Conservation (phyloP, 2,888 invertebrate species). For the Mactromeris polynyma region DNA sequence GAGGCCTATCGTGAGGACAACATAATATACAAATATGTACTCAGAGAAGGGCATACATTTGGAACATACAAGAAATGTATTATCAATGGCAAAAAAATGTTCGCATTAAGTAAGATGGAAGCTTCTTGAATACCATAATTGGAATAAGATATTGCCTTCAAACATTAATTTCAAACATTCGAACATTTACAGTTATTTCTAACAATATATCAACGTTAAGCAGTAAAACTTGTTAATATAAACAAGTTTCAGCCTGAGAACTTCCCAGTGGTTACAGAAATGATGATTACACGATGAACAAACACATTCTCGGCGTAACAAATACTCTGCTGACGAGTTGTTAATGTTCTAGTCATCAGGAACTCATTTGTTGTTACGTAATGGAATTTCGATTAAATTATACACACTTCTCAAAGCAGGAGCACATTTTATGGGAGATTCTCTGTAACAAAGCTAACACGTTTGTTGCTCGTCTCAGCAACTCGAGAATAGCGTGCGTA, state of each 20-base stretch:
- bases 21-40: too few species aligned
- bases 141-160: too few species aligned
- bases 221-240: background rate
- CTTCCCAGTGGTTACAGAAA: background rate
- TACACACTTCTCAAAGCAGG: background rate
- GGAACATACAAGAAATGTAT: too few species aligned
- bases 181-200: too few species aligned
- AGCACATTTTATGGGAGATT: background rate
- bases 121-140: too few species aligned
- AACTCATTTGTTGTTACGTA: constrained; percentile 11
- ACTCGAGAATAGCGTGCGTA: too few species aligned
- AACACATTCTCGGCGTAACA: background rate
- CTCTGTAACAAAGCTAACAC: background rate
- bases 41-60: too few species aligned
- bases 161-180: too few species aligned
- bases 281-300: background rate
- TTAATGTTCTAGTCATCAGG: background rate
- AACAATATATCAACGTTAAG: background rate
- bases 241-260: background rate
- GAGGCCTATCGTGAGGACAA: too few species aligned
- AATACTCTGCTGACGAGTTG: background rate
- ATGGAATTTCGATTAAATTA: constrained; percentile 16
- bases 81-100: too few species aligned
- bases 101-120: too few species aligned
- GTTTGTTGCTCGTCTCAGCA: background rate